Conservation (phyloP, 1,140 invertebrate species). For the Gonatopus flavifemur region DNA sequence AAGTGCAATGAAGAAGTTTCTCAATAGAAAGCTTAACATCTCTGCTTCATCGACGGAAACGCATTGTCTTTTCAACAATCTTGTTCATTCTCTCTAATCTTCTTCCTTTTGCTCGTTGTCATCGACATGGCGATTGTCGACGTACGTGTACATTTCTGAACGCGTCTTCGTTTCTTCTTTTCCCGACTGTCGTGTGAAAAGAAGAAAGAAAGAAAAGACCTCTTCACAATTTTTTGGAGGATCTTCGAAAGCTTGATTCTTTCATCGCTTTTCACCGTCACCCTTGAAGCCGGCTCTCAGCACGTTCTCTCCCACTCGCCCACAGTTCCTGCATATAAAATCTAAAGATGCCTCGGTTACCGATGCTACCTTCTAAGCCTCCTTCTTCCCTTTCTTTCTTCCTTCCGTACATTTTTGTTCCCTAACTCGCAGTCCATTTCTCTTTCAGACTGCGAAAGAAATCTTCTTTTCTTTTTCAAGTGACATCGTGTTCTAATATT, state of each 20-base stretch:
- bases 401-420: conserved; percentile 1
- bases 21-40: conserved; percentile 14
- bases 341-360: too few relatives aligned
- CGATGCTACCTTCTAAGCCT: too few relatives aligned
- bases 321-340: too few relatives aligned
- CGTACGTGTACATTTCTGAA: background rate
- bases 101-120: background rate
- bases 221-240: conserved; percentile 4
- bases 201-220: too few relatives aligned
- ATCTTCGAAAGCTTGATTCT: conserved; percentile 8
- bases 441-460: too few relatives aligned
- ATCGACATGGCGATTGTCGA: background rate
- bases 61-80: conserved; percentile 24
- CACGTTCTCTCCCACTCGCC: too few relatives aligned
- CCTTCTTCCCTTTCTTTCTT: background rate
- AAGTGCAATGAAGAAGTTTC: conserved; percentile 18
- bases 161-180: background rate
- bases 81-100: conserved; percentile 10
- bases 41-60: conserved; percentile 15
- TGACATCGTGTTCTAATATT: too few relatives aligned
- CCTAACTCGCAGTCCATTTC: too few relatives aligned
- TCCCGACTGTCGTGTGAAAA: too few relatives aligned
- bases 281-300: too few relatives aligned
- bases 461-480: too few relatives aligned
- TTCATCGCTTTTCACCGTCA: too few relatives aligned